phyloP scores from a whole-genome alignment of 2,888 invertebrate genomes.

The Tipula confusa region DNA sequence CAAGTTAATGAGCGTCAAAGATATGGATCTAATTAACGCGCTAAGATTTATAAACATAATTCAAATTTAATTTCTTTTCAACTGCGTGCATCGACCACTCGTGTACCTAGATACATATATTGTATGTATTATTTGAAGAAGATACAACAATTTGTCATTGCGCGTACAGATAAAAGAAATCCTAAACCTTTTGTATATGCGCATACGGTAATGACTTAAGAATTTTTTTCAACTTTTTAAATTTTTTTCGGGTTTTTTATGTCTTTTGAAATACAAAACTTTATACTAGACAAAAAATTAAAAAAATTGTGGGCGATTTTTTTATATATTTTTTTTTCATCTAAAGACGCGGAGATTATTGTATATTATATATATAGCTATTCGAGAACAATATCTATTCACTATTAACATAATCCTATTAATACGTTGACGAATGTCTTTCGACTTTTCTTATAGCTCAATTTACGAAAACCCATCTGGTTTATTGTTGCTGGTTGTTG shows the following conservation, averaged over 20 bases:
- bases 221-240: no score
- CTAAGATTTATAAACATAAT: not conserved
- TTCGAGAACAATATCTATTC: constrained; percentile 16
- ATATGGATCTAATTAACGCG: not conserved
- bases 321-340: no score
- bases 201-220: not conserved
- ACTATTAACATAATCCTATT: constrained; percentile 9
- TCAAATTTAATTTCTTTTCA: not conserved
- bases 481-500: not conserved
- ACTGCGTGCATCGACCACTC: not conserved
- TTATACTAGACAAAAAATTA: not conserved
- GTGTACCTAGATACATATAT: not conserved
- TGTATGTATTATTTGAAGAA: not conserved
- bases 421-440: constrained; percentile 12
- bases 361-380: not conserved
- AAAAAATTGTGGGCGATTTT: constrained; percentile 12
- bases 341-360: not conserved
- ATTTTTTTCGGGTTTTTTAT: not conserved
- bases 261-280: not conserved
- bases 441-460: not conserved
- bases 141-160: not conserved
- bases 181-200: not conserved
- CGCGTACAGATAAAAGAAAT: not conserved
- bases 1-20: not conserved
- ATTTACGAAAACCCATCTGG: constrained; percentile 12